A percentile compares a stretch with the other conserved stretches of the same genome.
These are phyloP conservation scores for Drosophila kanapiae DNA, from an alignment of 1,140 invertebrate genomes.

Conservation along the genomic window DNA sequence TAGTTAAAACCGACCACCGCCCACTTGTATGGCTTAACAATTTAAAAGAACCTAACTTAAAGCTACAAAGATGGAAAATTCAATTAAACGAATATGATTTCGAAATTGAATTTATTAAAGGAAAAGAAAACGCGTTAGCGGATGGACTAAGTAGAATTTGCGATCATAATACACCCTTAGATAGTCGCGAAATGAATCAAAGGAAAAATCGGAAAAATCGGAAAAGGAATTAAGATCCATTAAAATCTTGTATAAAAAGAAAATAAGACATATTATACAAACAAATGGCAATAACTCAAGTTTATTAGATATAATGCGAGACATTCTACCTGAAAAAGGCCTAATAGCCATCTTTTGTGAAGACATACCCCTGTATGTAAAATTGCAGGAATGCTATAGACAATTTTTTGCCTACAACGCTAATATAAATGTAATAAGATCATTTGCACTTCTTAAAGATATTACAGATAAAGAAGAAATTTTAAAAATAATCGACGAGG, in stretches of 20 bases:
- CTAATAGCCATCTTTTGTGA: no score
- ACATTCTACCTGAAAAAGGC: no score
- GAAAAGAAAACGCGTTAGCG: conserved; percentile 7
- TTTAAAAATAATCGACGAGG: conserved; percentile 7
- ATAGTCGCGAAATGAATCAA: conserved; percentile 1
- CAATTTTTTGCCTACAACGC: conserved; percentile 10
- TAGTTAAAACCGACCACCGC: conserved; percentile 6
- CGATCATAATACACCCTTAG: no score
- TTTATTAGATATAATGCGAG: no score
- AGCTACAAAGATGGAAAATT: no score
- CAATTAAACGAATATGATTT: no score
- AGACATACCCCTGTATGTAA: no score
- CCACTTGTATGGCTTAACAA: conserved; percentile 1
- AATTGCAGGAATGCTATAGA: neutral
- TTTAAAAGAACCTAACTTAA: neutral
- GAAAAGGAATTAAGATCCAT: neutral
- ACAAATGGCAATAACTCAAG: no score
- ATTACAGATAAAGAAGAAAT: conserved; percentile 15
- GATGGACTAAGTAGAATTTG: conserved; percentile 11
- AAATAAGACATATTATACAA: no score
- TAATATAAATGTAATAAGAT: conserved; percentile 17
- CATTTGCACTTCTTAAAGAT: conserved; percentile 7
- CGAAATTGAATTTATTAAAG: conserved; percentile 3
- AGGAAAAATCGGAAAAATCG: neutral
- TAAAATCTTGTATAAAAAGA: neutral